Base-by-base conservation (phyloP, 1,140 invertebrate genomes). In the Chironomus tepperi region DNA sequence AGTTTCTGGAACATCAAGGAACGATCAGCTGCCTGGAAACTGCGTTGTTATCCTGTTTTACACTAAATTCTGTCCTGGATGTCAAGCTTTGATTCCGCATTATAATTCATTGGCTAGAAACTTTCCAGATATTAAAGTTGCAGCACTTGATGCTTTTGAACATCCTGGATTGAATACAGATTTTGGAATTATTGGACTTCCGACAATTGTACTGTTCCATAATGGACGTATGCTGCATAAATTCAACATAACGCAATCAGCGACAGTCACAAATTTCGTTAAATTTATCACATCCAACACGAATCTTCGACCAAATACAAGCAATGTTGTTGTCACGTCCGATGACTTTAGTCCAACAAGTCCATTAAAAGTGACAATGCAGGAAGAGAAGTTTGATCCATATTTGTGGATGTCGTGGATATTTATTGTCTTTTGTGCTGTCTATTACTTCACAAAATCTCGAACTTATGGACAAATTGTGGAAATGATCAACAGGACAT, bases 111-210 rank as follows among this genome's bases (percentile, higher is more conserved):
- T 98, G 43, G 79, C 92, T 87, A 75, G 87, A 89, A 79, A 90
- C 89, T 97, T 94, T 85, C 94, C 94, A 9, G 88, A 91, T 79
- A 85, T 98, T 7, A 92, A 92, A 83, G 89, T 96, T 80, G 89
- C 94, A 42, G 96, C 95, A 10, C 88, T 98, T 16, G 95, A 98
- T 87, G 93, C 94, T 0, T 88, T 93, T 76, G 89, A 90, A 79
- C 90, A 95, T 80, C 90, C 91, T 77, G 89, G 91, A 72, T 91
- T 96, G 43, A 97, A 97, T 83, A 93, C 94, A 0, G 91, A 95
- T 79, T 96, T 95, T 85, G 95, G 96, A 18, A 93, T 97, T 76
- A 90, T 96, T n/a, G 94, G 93, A 18, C 91, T 98, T 24, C 96
- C 96, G 57, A 96, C 95, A 43, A 81, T 98, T 10, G 88, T 98